Base-by-base conservation (phyloP, 1,140 invertebrate genomes). In the Leptinotarsa undecemlineata region DNA sequence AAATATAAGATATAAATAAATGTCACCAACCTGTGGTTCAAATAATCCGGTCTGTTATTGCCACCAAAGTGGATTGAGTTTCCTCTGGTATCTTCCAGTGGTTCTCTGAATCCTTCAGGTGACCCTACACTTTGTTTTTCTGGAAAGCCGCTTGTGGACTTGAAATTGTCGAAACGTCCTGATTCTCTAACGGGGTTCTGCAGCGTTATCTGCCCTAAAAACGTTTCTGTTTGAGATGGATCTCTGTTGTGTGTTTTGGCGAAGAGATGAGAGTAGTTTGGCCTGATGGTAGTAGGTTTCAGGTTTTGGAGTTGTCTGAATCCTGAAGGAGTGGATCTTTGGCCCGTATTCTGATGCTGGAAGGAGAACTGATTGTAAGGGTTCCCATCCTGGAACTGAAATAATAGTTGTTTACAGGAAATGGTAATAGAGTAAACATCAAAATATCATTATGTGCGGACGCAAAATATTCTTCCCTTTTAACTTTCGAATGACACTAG, bases 141-240 rank as follows among this genome's bases (percentile, higher is more conserved):
- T 42, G 71, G 71, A 47, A 64, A 66, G 14, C 47, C 21, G 15
- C 48, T 60, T 3, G 48, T 69, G 1, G 74, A 61, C 42, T 68
- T 73, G 62, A 77, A 77, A 33, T 77, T 61, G 21, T 73, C 78
- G 63, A 80, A 82, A 66, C 77, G 77, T 20, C 74, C 76, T 67
- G 77, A 75, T n/a, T 77, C 75, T 23, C 88, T 86, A 66, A 88
- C 87, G 23, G 88, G 88, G 81, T 88, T 89, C 74, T 89, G 87
- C 73, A 89, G 82, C 51, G 88, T 89, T 60, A 89, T 88, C 85
- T 89, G 87, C 15, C 88, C 88, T 42, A 89, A 81, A 78, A 89
- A 89, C 19, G 87, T 88, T 84, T 89, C 88, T 67, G 86, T 87
- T 80, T 88, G 87, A 8, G 87, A 87, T 4, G 88, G 87, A 78